Conservation (phyloP, 2,113 vertebrate genomes). For the Diadophis punctatus region DNA sequence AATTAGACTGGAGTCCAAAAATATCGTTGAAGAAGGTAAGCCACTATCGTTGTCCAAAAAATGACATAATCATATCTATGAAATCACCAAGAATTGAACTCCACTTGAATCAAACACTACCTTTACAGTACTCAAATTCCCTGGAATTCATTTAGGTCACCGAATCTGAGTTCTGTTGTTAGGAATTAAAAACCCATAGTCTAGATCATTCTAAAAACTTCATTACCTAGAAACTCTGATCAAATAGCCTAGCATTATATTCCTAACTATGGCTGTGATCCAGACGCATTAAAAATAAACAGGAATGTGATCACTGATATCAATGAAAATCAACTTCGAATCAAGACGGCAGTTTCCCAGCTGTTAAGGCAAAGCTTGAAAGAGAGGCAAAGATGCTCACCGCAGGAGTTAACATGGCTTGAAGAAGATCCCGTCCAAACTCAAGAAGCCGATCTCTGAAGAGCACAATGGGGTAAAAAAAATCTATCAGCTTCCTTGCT, state of each 20-base stretch:
- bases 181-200: not conserved
- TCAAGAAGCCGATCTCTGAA: conserved; percentile 13
- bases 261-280: conserved; percentile 9
- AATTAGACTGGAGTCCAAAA: not conserved
- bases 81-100: not conserved
- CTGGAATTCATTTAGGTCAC: not conserved
- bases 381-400: conserved; percentile 27
- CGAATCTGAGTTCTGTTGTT: not conserved
- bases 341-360: conserved; percentile 29
- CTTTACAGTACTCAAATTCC: not conserved
- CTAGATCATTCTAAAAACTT: not conserved
- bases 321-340: not conserved
- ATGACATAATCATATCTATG: not conserved
- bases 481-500: conserved; percentile 53
- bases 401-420: conserved; percentile 17
- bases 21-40: not conserved
- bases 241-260: not conserved
- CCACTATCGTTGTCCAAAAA: not conserved
- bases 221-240: not conserved
- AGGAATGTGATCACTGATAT: not conserved
- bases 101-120: not conserved
- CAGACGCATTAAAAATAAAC: conserved; percentile 4
- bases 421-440: conserved; percentile 27
- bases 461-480: not conserved
- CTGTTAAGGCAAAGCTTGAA: conserved; percentile 24